Conservation (phyloP, 2,888 invertebrate species). For the Ctenicera cuprea region DNA sequence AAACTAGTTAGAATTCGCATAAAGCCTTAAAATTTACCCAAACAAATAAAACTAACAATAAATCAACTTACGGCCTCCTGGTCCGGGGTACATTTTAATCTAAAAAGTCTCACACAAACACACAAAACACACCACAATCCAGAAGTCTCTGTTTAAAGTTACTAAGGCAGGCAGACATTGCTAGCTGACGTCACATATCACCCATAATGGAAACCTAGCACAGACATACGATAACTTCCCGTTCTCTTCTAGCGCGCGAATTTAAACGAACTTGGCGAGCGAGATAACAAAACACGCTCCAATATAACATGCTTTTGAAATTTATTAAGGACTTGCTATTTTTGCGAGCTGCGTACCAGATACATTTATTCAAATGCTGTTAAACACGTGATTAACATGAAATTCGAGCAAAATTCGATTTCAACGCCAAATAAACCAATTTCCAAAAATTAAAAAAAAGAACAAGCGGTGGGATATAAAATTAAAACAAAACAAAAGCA, state of each 20-base stretch:
- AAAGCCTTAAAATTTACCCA: not conserved
- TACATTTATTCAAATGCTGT: not conserved
- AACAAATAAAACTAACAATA: not conserved
- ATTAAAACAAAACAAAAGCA: not conserved
- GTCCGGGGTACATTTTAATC: slow-evolving; percentile 70
- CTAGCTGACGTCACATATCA: slow-evolving; percentile 67
- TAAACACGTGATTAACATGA: not conserved
- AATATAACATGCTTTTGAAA: slow-evolving; percentile 18
- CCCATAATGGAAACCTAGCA: slow-evolving; percentile 13
- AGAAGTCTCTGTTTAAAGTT: slow-evolving; percentile 67
- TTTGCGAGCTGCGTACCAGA: slow-evolving; percentile 20
- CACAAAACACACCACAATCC: slow-evolving; percentile 70
- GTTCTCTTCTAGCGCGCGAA: slow-evolving; percentile 18
- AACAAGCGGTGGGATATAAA: not conserved
- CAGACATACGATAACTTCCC: slow-evolving; percentile 1
- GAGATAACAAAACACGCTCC: not conserved
- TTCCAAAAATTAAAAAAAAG: not conserved
- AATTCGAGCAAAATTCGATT: not conserved
- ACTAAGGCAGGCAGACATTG: slow-evolving; percentile 71
- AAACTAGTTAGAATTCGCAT: slow-evolving; percentile 3
- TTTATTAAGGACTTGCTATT: slow-evolving; percentile 20
- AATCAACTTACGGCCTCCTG: slow-evolving; percentile 70
- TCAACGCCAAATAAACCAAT: not conserved
- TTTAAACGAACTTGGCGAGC: not conserved
- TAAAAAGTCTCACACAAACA: slow-evolving; percentile 68